phyloP scores from a whole-genome alignment of 2,113 vertebrate genomes.

The Apus apus region DNA sequence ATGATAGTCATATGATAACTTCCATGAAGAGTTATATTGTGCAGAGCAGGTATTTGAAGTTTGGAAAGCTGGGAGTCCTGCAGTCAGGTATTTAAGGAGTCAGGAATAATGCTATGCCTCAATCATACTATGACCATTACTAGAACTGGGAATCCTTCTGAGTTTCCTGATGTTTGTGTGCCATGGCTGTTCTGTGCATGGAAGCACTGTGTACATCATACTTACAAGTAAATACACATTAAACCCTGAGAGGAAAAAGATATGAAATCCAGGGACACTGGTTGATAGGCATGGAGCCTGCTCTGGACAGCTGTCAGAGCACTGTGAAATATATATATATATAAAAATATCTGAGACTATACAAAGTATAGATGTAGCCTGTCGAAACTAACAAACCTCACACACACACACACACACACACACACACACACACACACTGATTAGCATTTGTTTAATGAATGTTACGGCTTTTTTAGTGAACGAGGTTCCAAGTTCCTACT shows the following conservation, averaged over 20 bases:
- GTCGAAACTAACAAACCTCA: neutral
- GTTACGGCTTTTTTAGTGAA: neutral
- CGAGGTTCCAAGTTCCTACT: neutral
- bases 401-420: no score
- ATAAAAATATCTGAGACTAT: neutral
- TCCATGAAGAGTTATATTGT: neutral
- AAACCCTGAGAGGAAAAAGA: neutral
- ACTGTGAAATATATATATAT: neutral
- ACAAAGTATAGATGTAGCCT: neutral
- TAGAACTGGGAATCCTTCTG: neutral
- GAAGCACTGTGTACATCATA: neutral
- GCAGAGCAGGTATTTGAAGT: neutral
- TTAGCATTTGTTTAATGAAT: neutral
- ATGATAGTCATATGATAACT: neutral
- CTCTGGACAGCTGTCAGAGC: neutral
- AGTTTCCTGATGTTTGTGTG: neutral
- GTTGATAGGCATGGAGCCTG: neutral
- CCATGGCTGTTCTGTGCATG: neutral
- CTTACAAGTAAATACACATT: neutral
- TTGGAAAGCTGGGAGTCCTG: neutral
- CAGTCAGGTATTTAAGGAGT: neutral
- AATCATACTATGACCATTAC: neutral
- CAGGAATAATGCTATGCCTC: neutral
- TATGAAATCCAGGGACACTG: neutral
- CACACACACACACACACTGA: rapidly evolving